A percentile compares a stretch with the other conserved stretches of the same genome.
phyloP scores from a whole-genome alignment of 1,140 invertebrate genomes.

The Telenomus remus region DNA sequence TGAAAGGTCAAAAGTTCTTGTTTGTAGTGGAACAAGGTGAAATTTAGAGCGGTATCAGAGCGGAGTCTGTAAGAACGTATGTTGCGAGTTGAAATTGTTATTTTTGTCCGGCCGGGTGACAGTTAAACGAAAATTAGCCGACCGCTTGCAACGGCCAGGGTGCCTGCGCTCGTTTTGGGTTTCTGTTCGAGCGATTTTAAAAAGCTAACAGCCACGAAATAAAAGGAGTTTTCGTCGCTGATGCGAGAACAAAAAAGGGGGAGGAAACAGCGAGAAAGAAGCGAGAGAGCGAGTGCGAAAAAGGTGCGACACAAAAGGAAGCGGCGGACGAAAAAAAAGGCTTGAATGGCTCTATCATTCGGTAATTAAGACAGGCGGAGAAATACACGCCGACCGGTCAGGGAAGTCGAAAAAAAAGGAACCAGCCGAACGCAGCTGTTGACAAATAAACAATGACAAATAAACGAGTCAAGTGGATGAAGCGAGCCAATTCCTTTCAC shows the following conservation, averaged over 20 bases:
- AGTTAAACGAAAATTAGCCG: slow-evolving; percentile 53
- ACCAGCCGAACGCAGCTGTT: slow-evolving; percentile 62
- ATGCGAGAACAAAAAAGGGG: slow-evolving; percentile 25
- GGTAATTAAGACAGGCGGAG: slow-evolving; percentile 68
- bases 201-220: slow-evolving; percentile 48
- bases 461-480: slow-evolving; percentile 66
- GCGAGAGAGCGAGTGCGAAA: slow-evolving; percentile 24
- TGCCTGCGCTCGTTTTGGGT: slow-evolving; percentile 24
- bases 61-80: slow-evolving; percentile 10
- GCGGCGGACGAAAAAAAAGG: slow-evolving; percentile 38
- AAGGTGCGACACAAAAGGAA: slow-evolving; percentile 45
- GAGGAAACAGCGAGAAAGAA: slow-evolving; percentile 2
- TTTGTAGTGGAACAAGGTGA: no score
- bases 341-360: slow-evolving; percentile 72
- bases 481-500: slow-evolving; percentile 54
- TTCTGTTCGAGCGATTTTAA: slow-evolving; percentile 43
- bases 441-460: slow-evolving; percentile 63
- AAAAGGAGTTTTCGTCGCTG: slow-evolving; percentile 30
- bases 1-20: no score
- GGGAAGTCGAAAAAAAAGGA: slow-evolving; percentile 17
- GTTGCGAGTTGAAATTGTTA: slow-evolving; percentile 27
- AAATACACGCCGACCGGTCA: slow-evolving; percentile 63
- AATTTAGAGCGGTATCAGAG: no score
- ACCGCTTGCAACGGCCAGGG: slow-evolving; percentile 25
- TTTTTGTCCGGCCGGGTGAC: slow-evolving; percentile 41